Evolutionary conservation across 2,797 vertebrate genomes (phyloP), one percentile per base, ranked within the genome.

Genomic region (Chanos chanos): DNA sequence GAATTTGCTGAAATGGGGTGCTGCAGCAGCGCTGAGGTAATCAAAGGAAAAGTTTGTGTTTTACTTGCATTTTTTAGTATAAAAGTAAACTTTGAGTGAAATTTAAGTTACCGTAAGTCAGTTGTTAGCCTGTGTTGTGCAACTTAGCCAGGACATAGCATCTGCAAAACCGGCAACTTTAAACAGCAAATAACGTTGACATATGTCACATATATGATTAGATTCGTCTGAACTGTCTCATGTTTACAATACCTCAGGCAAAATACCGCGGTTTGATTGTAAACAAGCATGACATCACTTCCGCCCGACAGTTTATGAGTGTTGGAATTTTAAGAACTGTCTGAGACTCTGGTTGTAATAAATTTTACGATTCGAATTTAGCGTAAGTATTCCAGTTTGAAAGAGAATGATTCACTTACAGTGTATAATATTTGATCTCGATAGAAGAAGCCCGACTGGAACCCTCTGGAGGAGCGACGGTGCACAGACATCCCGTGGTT

Each of bases 401-500:
- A 12, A 10, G 10, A 5, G 1, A 5, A 4, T 48, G 6, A 22
- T n/a, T 13, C 22, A 30, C 7, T 5, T 7, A 10, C 4, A 5
- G 9, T 41, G 24, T 45, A 5, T 15, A 4, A 6, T 2, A 24
- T 45, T 7, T 52, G 13, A 5, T 5, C 1, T 44, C 64, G 40
- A 60, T 74, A 89, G 86, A 72, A 77, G 7, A 91, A 90, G 71
- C 81, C 92, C 63, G 93, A 98, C 28, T 99, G 97, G 96, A 94
- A 92, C 63, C 97, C 95, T 5, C 77, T 97, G 77, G 91, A 98
- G 80, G 88, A 97, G 3, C 91, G 91, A 72, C 88, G 86, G 76
- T 98, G 94, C 75, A 99, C 97, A 45, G 97, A 99, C 57, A 84
- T 98, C 30, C 94, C 94, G 53, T 99, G 97, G 96, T 89, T 99